These are phyloP conservation scores for Notechis scutatus DNA, from an alignment of 2,113 vertebrate species.

Conservation along the genomic window DNA sequence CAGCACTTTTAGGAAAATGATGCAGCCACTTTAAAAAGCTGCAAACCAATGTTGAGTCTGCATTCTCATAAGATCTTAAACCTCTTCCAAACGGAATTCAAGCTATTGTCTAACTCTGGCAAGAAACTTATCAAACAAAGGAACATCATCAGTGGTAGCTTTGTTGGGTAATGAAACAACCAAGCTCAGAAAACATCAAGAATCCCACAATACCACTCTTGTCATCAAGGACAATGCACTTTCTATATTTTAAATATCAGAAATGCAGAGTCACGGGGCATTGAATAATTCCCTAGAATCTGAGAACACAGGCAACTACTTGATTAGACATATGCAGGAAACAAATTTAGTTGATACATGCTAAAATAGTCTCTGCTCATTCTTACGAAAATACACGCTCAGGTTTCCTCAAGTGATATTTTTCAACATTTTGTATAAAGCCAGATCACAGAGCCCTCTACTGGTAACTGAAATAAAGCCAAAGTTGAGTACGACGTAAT, in stretches of 20 bases:
- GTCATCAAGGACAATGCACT: not conserved
- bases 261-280: not conserved
- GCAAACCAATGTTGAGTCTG: not conserved
- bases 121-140: not conserved
- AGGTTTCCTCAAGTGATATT: not conserved
- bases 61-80: not conserved
- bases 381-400: not conserved
- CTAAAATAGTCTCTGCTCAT: not conserved
- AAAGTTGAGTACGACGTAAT: not conserved
- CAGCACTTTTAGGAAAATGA: not conserved
- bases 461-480: constrained; percentile 26
- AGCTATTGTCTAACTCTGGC: not conserved
- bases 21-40: not conserved
- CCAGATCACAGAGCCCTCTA: constrained; percentile 56
- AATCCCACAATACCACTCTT: not conserved
- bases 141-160: not conserved
- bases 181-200: not conserved
- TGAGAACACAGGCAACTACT: not conserved
- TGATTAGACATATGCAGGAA: not conserved
- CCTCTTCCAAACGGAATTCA: not conserved
- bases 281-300: not conserved
- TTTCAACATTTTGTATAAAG: not conserved
- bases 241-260: not conserved
- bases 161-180: not conserved
- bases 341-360: not conserved